These are phyloP conservation scores for Neogale vison DNA, from an alignment of 2,113 vertebrate genomes.

Conservation along the genomic window DNA sequence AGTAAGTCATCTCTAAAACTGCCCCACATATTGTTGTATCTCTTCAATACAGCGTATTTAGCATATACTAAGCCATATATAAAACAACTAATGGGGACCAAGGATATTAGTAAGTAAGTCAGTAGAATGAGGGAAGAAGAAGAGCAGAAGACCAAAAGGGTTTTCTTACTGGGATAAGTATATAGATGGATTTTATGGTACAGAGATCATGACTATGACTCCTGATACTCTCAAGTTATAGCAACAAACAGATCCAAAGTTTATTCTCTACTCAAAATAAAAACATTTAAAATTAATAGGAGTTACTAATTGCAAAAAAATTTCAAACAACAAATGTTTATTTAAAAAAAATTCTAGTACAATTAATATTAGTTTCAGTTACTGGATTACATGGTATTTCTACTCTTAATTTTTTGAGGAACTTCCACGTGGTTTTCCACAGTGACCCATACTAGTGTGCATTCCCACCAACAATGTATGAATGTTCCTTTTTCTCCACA, in stretches of 20 bases:
- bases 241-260: neutral
- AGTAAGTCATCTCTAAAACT: neutral
- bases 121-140: neutral
- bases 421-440: neutral
- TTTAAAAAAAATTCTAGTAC: neutral
- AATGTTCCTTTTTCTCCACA: neutral
- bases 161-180: neutral
- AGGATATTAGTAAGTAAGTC: neutral
- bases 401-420: neutral
- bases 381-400: neutral
- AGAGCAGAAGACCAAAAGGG: neutral
- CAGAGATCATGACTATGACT: neutral
- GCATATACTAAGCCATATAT: neutral
- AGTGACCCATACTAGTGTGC: neutral
- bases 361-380: neutral
- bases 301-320: neutral
- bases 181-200: neutral
- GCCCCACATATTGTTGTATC: neutral
- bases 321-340: neutral
- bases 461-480: neutral
- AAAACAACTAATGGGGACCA: neutral
- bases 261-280: neutral
- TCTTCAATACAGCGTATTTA: neutral
- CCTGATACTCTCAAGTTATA: neutral
- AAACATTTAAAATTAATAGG: neutral